Percentiles rank a stretch among this genome's conserved stretches.
Conservation (phyloP, 2,888 invertebrate genomes). For the Epinotia ramella region DNA sequence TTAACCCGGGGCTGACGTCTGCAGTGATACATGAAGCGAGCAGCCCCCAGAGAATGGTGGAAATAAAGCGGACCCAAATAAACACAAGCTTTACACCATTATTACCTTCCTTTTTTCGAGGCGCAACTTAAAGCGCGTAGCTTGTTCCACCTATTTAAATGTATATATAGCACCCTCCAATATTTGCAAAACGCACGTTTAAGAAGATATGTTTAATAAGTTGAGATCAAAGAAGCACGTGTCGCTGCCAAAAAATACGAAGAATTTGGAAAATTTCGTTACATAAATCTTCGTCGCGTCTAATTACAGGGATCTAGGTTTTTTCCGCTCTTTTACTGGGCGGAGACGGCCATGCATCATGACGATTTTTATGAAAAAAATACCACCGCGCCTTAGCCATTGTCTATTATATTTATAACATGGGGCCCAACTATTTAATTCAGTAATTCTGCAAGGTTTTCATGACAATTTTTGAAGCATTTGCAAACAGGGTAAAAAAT, state of each 20-base stretch:
- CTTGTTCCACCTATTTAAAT: slow-evolving; percentile 24
- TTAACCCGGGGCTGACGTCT: slow-evolving; percentile 76
- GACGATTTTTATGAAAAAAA: slow-evolving; percentile 75
- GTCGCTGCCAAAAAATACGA: slow-evolving; percentile 74
- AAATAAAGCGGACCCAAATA: slow-evolving; percentile 68
- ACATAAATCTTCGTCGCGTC: slow-evolving; percentile 80
- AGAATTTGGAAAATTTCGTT: slow-evolving; percentile 76
- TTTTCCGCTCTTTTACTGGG: slow-evolving; percentile 70
- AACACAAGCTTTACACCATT: slow-evolving; percentile 65
- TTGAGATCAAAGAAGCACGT: slow-evolving; percentile 63
- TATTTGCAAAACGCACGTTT: slow-evolving; percentile 29
- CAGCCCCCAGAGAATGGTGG: slow-evolving; percentile 58
- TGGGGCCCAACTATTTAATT: slow-evolving; percentile 50
- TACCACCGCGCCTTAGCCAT: slow-evolving; percentile 59
- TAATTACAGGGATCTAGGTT: slow-evolving; percentile 79
- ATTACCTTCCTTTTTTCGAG: slow-evolving; percentile 56
- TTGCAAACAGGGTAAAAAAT: background rate
- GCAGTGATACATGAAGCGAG: slow-evolving; percentile 72
- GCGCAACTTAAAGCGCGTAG: slow-evolving; percentile 48
- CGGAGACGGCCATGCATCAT: slow-evolving; percentile 79
- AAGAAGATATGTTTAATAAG: slow-evolving; percentile 52
- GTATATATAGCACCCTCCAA: slow-evolving; percentile 20
- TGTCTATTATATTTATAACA: slow-evolving; percentile 63
- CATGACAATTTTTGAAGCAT: background rate
- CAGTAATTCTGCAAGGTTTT: slow-evolving; percentile 50